Evolutionary conservation across 2,797 vertebrate genomes (phyloP).

Genomic region (Poeciliopsis paucimaculata): DNA sequence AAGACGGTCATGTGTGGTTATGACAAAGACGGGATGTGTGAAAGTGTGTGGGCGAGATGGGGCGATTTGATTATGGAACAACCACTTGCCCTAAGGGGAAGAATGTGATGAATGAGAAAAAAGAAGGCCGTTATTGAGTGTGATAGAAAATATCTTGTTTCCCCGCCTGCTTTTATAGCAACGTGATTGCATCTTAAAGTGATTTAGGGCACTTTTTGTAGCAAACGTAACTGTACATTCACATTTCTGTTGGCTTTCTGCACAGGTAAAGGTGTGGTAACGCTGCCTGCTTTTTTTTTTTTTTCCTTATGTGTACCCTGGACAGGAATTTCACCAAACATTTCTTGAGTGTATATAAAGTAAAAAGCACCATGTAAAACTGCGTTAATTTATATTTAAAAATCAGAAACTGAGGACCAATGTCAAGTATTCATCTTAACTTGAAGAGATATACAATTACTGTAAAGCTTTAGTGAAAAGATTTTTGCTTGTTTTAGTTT

Average conservation of each 20-base stretch:
- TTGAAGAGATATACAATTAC: background rate
- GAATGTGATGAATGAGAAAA: slow-evolving; percentile 55
- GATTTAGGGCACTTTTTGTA: slow-evolving; percentile 25
- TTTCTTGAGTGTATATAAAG: background rate
- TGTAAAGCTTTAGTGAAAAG: too few species aligned
- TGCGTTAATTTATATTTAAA: too few species aligned
- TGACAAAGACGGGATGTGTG: slow-evolving; percentile 53
- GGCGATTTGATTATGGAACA: slow-evolving; percentile 67
- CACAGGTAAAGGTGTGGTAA: background rate
- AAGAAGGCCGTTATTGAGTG: slow-evolving; percentile 15
- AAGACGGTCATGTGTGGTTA: slow-evolving; percentile 47
- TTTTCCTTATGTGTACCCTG: background rate
- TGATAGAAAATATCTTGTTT: slow-evolving; percentile 30
- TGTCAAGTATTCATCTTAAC: background rate
- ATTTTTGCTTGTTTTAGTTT: background rate
- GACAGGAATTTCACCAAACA: background rate
- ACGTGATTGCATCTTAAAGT: slow-evolving; percentile 25
- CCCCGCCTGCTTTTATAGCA: slow-evolving; percentile 31
- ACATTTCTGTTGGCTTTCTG: background rate
- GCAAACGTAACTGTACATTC: background rate
- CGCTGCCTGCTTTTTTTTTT: background rate
- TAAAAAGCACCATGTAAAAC: background rate
- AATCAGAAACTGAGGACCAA: background rate
- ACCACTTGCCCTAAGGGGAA: slow-evolving; percentile 41
- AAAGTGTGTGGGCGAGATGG: slow-evolving; percentile 66